A percentile compares a stretch with the other conserved stretches of the same genome.
Evolutionary conservation across 2,797 vertebrate species (phyloP).

Genomic region (Leucoraja ocellata): DNA sequence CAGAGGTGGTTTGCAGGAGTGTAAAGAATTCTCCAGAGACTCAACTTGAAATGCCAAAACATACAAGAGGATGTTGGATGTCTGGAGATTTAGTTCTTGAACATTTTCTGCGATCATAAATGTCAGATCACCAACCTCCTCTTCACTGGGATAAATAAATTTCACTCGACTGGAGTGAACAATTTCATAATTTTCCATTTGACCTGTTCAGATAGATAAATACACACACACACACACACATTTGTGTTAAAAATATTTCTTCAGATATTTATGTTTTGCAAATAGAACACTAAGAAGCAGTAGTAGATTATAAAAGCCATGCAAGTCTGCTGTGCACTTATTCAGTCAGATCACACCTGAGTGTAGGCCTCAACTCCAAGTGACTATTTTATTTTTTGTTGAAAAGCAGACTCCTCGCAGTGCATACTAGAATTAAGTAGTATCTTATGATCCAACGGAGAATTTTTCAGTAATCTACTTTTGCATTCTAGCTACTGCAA

Average conservation of each 20-base stretch:
- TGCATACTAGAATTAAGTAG: neutral
- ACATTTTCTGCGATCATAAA: slow-evolving; percentile 85
- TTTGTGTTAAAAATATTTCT: neutral
- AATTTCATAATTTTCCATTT: slow-evolving; percentile 95
- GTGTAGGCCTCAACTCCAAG: neutral
- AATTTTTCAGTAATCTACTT: neutral
- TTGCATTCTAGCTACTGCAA: neutral
- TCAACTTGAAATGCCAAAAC: slow-evolving; percentile 80
- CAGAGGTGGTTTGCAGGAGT: slow-evolving; percentile 52
- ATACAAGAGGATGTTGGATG: slow-evolving; percentile 84
- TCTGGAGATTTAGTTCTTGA: slow-evolving; percentile 55
- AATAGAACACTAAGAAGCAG: too few relatives aligned
- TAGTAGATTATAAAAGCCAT: too few relatives aligned
- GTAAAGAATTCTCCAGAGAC: slow-evolving; percentile 45
- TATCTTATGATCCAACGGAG: neutral
- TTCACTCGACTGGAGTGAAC: slow-evolving; percentile 94
- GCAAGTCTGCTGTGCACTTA: too few relatives aligned
- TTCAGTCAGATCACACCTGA: too few relatives aligned
- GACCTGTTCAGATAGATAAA: slow-evolving; percentile 60
- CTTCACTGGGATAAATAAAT: slow-evolving; percentile 93
- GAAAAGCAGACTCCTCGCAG: neutral
- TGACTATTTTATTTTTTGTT: neutral
- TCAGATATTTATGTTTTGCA: slow-evolving; percentile 16
- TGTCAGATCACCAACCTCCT: slow-evolving; percentile 91
- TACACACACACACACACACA: neutral